Evolutionary conservation across 2,797 vertebrate genomes (phyloP), one percentile per base, ranked within the genome.

Genomic region (Triplophysa yarkandensis): DNA sequence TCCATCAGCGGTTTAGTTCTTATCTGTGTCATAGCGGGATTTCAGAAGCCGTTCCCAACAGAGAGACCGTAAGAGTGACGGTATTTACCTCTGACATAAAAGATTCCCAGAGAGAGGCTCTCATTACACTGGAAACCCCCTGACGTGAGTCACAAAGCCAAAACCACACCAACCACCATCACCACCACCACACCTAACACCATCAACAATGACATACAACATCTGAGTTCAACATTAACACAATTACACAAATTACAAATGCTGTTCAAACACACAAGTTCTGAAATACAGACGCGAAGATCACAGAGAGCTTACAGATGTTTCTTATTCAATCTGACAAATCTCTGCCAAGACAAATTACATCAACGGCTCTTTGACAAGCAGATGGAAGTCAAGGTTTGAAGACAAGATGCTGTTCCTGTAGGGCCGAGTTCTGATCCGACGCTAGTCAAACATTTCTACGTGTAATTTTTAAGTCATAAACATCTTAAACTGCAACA

Each of bases 71-170:
- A 54, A 69, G 64, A 77, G 54, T 69, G 52, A 57, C 60, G 44
- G 50, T 68, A 67, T 77, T 68, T 71, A 77, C 61, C 55, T 41
- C 55, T 28, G 55, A 54, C 61, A 72, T 71, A 68, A 81, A 81
- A 63, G 76, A 75, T 71, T 81, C 80, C 63, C 80, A 46, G 68
- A 30, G 72, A 72, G 80, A 65, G 44, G 57, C 63, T 81, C 76
- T 72, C 63, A 81, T 81, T 77, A 78, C 76, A 30, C 72, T 74
- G 76, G 76, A 81, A 81, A 78, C 69, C 73, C 65, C 80, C 69
- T 44, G 64, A 55, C 75, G 57, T 57, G 68, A 69, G 63, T 34
- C 46, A 48, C 68, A 78, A 3, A n/a, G n/a, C 19, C 17, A n/a
- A 60, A 75, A 48, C 39, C 46, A 50, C 39, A 21, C 19, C 41